phyloP scores from a whole-genome alignment of 1,140 invertebrate genomes.

The Conus ventricosus region DNA sequence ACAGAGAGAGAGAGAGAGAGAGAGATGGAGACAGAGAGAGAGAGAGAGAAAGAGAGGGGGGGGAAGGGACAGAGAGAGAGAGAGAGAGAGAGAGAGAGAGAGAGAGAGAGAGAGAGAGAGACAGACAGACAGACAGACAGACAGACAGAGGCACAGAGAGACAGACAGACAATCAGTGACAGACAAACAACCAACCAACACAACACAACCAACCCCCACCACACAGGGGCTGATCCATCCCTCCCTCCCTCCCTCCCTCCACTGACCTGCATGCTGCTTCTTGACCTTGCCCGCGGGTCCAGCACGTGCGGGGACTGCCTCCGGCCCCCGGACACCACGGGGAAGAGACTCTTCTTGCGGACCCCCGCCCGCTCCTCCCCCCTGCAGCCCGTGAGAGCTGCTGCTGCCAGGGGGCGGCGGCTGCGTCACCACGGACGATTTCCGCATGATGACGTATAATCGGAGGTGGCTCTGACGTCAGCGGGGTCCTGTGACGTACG shows the following conservation, averaged over 20 bases:
- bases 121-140: too few species aligned
- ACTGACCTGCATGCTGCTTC: background rate
- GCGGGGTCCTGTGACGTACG: background rate
- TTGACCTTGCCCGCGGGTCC: background rate
- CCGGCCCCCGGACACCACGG: conserved; percentile 6
- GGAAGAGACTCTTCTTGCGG: conserved; percentile 28
- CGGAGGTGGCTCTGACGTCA: background rate
- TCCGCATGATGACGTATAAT: conserved; percentile 2
- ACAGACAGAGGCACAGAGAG: too few species aligned
- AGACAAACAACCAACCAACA: background rate
- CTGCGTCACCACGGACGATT: background rate
- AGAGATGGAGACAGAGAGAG: too few species aligned
- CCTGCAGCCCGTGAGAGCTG: background rate
- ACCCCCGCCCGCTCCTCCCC: background rate
- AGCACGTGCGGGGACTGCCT: background rate
- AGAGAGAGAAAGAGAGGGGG: too few species aligned
- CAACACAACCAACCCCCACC: background rate
- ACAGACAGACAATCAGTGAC: background rate
- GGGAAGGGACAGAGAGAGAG: too few species aligned
- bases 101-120: too few species aligned
- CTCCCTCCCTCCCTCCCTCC: background rate
- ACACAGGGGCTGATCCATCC: background rate
- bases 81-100: too few species aligned
- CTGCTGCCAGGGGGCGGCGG: background rate
- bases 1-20: too few species aligned